Conservation (phyloP, 2,797 vertebrate genomes). For the Sebastes goodei region DNA sequence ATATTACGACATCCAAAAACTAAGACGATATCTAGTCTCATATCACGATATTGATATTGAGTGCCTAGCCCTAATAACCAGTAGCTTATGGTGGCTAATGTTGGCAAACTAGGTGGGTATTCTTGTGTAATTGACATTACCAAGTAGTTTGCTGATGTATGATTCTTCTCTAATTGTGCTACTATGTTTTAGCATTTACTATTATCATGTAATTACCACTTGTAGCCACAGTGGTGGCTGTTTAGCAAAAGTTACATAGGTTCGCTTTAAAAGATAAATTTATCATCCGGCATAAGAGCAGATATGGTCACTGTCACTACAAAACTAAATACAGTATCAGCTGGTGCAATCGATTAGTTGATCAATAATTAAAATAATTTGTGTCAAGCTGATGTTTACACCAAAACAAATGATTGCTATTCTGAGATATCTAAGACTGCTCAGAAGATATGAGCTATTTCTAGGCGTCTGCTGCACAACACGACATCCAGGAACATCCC, state of each 20-base stretch:
- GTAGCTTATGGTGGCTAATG: not conserved
- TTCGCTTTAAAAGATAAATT: not conserved
- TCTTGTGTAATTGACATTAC: not conserved
- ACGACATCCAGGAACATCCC: conserved; percentile 8
- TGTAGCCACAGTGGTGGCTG: too few relatives aligned
- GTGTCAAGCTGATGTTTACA: not conserved
- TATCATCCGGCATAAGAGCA: not conserved
- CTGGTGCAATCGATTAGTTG: not conserved
- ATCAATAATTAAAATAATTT: not conserved
- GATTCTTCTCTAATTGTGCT: not conserved
- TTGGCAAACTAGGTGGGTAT: not conserved
- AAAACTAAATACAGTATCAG: not conserved
- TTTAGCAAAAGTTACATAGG: not conserved
- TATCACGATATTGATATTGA: too few relatives aligned
- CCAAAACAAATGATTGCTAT: conserved; percentile 2
- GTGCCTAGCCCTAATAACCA: not conserved
- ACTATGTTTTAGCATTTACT: not conserved
- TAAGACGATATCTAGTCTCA: too few relatives aligned
- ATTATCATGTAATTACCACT: not conserved
- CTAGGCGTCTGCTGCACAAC: conserved; percentile 13
- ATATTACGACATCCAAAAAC: too few relatives aligned
- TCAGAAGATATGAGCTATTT: not conserved
- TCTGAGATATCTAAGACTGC: not conserved
- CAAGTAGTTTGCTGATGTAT: not conserved
- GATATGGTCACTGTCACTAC: not conserved